These are phyloP conservation scores for Amphiprion clarkii DNA, from an alignment of 2,797 vertebrate species.

Conservation along the genomic window DNA sequence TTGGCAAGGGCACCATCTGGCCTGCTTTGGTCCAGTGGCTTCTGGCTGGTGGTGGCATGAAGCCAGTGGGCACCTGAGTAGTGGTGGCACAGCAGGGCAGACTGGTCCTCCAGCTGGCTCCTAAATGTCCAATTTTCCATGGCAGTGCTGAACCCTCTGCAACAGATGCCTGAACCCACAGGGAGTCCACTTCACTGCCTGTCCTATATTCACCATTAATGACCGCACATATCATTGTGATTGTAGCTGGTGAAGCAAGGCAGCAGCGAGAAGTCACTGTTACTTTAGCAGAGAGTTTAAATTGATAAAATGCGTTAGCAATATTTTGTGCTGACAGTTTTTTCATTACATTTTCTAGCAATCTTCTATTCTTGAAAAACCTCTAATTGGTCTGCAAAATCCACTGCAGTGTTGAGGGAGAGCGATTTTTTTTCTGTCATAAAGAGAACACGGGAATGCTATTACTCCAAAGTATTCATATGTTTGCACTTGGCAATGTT, in stretches of 20 bases:
- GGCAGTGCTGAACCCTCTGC: slow-evolving; percentile 72
- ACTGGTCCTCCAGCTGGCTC: slow-evolving; percentile 83
- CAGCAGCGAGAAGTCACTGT: slow-evolving; percentile 32
- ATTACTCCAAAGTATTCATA: slow-evolving; percentile 31
- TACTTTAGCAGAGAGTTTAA: slow-evolving; percentile 33
- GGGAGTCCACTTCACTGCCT: slow-evolving; percentile 76
- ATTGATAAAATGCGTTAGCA: slow-evolving; percentile 9
- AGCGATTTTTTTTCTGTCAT: slow-evolving; percentile 22
- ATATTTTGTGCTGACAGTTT: slow-evolving; percentile 13
- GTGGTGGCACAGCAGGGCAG: slow-evolving; percentile 73
- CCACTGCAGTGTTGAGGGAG: slow-evolving; percentile 8
- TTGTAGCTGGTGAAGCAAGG: slow-evolving; percentile 31
- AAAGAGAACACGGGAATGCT: slow-evolving; percentile 25
- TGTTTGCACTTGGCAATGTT: slow-evolving; percentile 26
- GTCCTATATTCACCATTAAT: slow-evolving; percentile 73
- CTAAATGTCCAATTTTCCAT: slow-evolving; percentile 86
- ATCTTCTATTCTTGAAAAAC: slow-evolving; percentile 30
- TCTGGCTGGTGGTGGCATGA: slow-evolving; percentile 74
- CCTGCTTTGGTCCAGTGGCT: slow-evolving; percentile 73
- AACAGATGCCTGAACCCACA: slow-evolving; percentile 82
- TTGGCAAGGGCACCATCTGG: slow-evolving; percentile 81
- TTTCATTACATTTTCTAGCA: slow-evolving; percentile 21
- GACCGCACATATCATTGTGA: slow-evolving; percentile 60
- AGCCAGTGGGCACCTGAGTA: slow-evolving; percentile 78
- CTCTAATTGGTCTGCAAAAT: slow-evolving; percentile 49